Conservation (phyloP, 1,140 invertebrate genomes). For the Scylla paramamosain region DNA sequence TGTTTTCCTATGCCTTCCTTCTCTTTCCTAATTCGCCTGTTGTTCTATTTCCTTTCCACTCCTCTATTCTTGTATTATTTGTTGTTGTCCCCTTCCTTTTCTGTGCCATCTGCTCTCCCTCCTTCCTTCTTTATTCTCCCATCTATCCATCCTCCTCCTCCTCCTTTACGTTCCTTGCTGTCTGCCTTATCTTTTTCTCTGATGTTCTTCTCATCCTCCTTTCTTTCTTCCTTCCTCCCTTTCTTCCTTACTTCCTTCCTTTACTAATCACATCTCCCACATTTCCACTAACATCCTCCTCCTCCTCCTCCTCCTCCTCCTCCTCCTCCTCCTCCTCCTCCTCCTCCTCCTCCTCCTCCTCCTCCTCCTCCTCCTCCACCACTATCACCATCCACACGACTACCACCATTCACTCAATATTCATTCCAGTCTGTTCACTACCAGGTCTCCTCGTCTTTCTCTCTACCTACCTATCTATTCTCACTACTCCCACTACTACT, state of each 20-base stretch:
- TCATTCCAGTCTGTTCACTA: too few relatives aligned
- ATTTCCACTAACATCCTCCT: background rate
- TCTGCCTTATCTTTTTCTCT: background rate
- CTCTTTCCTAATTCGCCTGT: background rate
- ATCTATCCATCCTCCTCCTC: background rate
- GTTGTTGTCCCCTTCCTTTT: background rate
- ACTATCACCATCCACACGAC: too few relatives aligned
- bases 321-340: background rate
- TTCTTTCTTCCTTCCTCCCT: too few relatives aligned
- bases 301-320: background rate
- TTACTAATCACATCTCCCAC: background rate
- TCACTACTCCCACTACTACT: too few relatives aligned
- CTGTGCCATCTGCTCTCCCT: background rate
- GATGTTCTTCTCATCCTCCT: background rate
- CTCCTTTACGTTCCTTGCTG: background rate
- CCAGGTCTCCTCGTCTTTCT: too few relatives aligned
- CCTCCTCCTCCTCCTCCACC: too few relatives aligned
- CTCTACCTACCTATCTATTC: too few relatives aligned
- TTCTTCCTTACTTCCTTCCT: background rate
- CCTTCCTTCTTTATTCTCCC: background rate
- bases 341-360: too few relatives aligned
- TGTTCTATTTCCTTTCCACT: background rate
- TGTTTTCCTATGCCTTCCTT: background rate
- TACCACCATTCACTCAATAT: too few relatives aligned
- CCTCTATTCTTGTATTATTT: background rate